Conservation (phyloP, 1,140 invertebrate genomes). For the Campodea augens region DNA sequence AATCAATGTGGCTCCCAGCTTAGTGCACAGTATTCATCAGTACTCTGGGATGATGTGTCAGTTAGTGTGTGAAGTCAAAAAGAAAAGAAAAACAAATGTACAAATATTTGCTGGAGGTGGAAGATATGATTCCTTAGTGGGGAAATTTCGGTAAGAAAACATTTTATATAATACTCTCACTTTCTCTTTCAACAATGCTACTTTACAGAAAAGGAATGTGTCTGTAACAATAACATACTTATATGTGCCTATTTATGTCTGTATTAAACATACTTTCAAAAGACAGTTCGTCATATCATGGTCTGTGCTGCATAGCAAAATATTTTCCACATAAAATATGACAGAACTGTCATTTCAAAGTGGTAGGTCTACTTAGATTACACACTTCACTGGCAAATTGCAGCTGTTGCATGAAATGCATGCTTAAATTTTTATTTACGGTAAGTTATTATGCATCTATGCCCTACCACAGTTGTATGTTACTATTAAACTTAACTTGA, state of each 20-base stretch:
- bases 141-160: conserved; percentile 18
- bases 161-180: conserved; percentile 1
- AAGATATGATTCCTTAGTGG: conserved; percentile 31
- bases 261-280: not conserved
- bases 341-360: too few relatives aligned
- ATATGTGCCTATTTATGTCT: not conserved
- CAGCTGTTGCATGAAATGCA: too few relatives aligned
- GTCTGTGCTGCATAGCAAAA: not conserved
- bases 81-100: conserved; percentile 29
- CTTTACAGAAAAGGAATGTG: not conserved
- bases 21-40: conserved; percentile 40
- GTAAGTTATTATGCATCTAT: too few relatives aligned
- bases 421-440: too few relatives aligned
- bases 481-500: too few relatives aligned
- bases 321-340: not conserved
- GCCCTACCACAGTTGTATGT: too few relatives aligned
- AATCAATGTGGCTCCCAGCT: conserved; percentile 36
- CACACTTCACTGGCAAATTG: too few relatives aligned
- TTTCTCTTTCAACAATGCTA: not conserved
- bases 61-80: conserved; percentile 40
- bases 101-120: conserved; percentile 47
- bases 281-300: not conserved
- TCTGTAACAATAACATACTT: not conserved
- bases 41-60: conserved; percentile 53
- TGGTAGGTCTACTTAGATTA: too few relatives aligned